Evolutionary conservation across 35 echinoderm and acorn worm genomes (phyloP).

Genomic region (Heliocidaris erythrogramma): DNA sequence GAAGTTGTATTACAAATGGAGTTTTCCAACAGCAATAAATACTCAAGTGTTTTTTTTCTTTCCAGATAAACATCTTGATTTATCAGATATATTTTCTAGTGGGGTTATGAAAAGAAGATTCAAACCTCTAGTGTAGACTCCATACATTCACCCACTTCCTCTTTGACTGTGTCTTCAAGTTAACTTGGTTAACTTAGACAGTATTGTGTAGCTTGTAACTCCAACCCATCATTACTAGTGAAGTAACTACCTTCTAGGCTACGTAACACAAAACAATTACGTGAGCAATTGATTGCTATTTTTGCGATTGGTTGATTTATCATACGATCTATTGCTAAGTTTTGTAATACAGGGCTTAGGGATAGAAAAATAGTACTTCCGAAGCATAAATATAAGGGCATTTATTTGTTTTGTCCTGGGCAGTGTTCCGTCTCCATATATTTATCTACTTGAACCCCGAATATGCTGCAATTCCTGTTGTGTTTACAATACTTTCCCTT

Average conservation of each 20-base stretch:
- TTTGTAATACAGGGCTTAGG: no score
- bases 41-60: neutral
- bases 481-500: neutral
- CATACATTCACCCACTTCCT: neutral
- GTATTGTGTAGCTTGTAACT: neutral
- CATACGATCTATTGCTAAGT: no score
- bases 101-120: no score
- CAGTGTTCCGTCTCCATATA: neutral
- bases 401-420: neutral
- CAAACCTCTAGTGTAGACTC: no score
- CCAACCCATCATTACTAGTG: neutral
- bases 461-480: neutral
- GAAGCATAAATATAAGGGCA: neutral
- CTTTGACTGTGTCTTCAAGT: neutral
- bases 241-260: neutral
- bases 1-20: neutral
- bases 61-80: neutral
- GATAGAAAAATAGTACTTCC: neutral
- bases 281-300: no score
- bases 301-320: no score
- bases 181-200: neutral
- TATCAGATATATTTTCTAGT: neutral
- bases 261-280: no score
- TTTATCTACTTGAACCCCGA: neutral
- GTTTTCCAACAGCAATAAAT: neutral